Evolutionary conservation across 2,797 vertebrate genomes (phyloP).

Genomic region (Staurois parvus): DNA sequence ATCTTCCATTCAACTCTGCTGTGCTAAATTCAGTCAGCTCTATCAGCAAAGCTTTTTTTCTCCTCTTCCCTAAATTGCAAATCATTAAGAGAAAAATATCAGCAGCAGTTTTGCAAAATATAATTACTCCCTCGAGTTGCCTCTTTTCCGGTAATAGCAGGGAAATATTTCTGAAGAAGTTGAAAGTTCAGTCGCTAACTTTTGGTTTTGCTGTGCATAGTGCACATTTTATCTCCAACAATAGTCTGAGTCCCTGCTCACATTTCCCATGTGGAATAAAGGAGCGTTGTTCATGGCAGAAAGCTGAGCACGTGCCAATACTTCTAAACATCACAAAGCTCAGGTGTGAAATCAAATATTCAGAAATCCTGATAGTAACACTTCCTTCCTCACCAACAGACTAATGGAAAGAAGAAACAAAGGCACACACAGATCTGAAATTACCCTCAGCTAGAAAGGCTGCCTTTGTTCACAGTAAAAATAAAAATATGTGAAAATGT

Average conservation of each 20-base stretch:
- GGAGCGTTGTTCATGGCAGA: constrained; percentile 35
- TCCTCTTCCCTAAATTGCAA: not conserved
- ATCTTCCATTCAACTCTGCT: not conserved
- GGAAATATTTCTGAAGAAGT: constrained; percentile 15
- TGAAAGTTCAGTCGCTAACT: constrained; percentile 14
- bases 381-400: constrained; percentile 46
- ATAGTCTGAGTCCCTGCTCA: constrained; percentile 19
- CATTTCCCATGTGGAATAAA: constrained; percentile 26
- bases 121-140: not conserved
- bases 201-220: not conserved
- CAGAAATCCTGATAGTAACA: constrained; percentile 46
- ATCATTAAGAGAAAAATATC: not conserved
- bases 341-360: constrained; percentile 63
- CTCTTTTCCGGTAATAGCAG: not conserved
- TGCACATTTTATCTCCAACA: constrained; percentile 20
- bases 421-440: constrained; percentile 28
- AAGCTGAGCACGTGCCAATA: constrained; percentile 37
- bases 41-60: not conserved
- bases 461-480: constrained; percentile 23
- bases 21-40: no score
- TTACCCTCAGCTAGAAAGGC: constrained; percentile 16
- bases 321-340: constrained; percentile 38
- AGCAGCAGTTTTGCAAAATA: not conserved
- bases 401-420: constrained; percentile 36
- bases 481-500: constrained; percentile 14